phyloP scores from a whole-genome alignment of 2,113 vertebrate genomes.

The Misgurnus anguillicaudatus region DNA sequence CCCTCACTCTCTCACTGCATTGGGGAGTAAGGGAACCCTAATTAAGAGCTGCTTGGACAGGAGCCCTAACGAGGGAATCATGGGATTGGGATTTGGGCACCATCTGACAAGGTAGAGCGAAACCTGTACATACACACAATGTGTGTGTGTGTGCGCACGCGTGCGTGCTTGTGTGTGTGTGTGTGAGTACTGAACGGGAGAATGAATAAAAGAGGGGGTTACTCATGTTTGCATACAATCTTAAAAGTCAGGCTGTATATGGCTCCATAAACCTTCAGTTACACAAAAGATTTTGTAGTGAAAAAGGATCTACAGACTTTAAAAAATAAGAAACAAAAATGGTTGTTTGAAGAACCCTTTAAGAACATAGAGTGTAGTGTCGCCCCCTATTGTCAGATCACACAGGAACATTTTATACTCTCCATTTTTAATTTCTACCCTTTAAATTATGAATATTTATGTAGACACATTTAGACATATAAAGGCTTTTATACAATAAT shows the following conservation, averaged over 20 bases:
- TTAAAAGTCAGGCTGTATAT: too few relatives aligned
- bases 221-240: conserved; percentile 22
- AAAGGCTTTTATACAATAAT: background rate
- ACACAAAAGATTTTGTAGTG: too few relatives aligned
- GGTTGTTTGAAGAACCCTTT: too few relatives aligned
- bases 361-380: background rate
- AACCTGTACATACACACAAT: conserved; percentile 37
- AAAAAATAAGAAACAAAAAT: too few relatives aligned
- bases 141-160: conserved; percentile 41
- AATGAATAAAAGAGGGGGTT: conserved; percentile 43
- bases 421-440: background rate
- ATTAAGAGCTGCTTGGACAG: conserved; percentile 73
- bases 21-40: conserved; percentile 63
- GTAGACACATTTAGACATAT: background rate
- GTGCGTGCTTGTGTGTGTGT: conserved; percentile 20
- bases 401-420: background rate
- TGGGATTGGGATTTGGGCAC: conserved; percentile 74
- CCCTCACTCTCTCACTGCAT: conserved; percentile 53
- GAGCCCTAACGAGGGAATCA: conserved; percentile 78
- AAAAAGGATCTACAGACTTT: too few relatives aligned
- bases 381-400: conserved; percentile 41
- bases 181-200: background rate
- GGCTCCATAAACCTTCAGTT: too few relatives aligned
- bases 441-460: conserved; percentile 8
- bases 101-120: conserved; percentile 43